A percentile compares a stretch with the other conserved stretches of the same genome.
Conservation (phyloP, 1,140 invertebrate genomes). For the Drosophila funebris region DNA sequence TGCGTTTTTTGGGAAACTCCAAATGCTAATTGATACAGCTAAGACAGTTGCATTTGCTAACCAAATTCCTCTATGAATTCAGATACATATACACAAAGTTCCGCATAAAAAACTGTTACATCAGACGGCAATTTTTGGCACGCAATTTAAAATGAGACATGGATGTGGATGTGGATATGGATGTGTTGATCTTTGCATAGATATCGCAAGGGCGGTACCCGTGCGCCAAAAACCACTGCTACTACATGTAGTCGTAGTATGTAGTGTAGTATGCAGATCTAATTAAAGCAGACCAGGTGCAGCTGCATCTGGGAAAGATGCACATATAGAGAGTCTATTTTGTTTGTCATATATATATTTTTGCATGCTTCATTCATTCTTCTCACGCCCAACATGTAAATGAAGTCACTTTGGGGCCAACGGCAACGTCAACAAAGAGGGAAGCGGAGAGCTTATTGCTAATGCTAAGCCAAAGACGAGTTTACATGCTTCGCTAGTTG, state of each 20-base stretch:
- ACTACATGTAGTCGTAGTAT: constrained; percentile 4
- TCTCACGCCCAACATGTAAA: constrained; percentile 80
- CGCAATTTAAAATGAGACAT: constrained; percentile 60
- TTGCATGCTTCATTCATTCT: constrained; percentile 51
- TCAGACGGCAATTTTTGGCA: constrained; percentile 53
- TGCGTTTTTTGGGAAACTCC: not conserved
- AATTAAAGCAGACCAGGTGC: constrained; percentile 56
- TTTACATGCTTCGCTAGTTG: constrained; percentile 66
- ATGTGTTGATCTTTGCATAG: constrained; percentile 48
- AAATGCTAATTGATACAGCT: constrained; percentile 5
- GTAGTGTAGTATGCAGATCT: constrained; percentile 49
- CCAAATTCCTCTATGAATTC: not conserved
- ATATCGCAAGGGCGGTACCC: constrained; percentile 47
- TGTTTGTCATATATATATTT: constrained; percentile 34
- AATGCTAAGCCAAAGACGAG: constrained; percentile 60
- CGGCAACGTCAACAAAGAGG: not conserved
- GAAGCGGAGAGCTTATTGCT: constrained; percentile 42
- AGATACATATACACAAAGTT: constrained; percentile 30
- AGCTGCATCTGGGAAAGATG: constrained; percentile 44
- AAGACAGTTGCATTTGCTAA: not conserved
- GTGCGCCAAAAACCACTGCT: constrained; percentile 30
- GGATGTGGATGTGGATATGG: constrained; percentile 16
- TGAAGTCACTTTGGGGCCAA: constrained; percentile 48
- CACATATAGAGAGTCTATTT: constrained; percentile 23
- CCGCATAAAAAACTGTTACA: constrained; percentile 50